A percentile compares a stretch with the other conserved stretches of the same genome.
Evolutionary conservation across 2,797 vertebrate species (phyloP).

Genomic region (Eupleurogrammus muticus): DNA sequence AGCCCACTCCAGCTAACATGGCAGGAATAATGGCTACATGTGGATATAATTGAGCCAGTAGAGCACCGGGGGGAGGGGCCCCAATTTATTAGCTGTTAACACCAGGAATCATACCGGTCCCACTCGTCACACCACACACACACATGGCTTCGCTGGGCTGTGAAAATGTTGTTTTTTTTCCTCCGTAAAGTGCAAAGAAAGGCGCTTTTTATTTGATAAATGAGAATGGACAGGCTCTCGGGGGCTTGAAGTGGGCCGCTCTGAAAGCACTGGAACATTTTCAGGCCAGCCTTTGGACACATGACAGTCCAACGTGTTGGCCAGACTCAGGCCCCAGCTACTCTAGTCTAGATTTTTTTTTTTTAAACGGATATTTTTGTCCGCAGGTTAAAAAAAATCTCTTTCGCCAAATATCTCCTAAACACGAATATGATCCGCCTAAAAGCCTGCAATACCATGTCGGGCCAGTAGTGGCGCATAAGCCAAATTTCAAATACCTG

Average conservation of each 20-base stretch:
- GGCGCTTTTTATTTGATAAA: constrained; percentile 79
- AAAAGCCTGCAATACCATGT: too few species aligned
- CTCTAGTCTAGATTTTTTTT: too few species aligned
- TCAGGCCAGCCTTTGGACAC: constrained; percentile 32
- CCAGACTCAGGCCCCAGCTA: constrained; percentile 4
- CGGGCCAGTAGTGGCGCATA: too few species aligned
- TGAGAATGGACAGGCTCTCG: constrained; percentile 68
- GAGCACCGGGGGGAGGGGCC: constrained; percentile 70
- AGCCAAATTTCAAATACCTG: too few species aligned
- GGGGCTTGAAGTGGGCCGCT: constrained; percentile 57
- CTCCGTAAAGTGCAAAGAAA: constrained; percentile 72
- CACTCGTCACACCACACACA: constrained; percentile 62
- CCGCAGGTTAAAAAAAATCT: too few species aligned
- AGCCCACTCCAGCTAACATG: constrained; percentile 70
- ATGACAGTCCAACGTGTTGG: constrained; percentile 41
- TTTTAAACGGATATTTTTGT: too few species aligned
- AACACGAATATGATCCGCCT: too few species aligned
- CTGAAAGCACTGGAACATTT: constrained; percentile 59
- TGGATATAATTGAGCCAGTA: constrained; percentile 81
- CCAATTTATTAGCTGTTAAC: constrained; percentile 85
- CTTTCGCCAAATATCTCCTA: too few species aligned
- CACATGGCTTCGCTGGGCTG: constrained; percentile 52
- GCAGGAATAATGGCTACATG: constrained; percentile 77
- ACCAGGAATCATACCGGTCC: constrained; percentile 74
- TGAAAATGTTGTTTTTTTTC: constrained; percentile 73